Percentiles rank a stretch among this genome's conserved stretches.
These are phyloP conservation scores for Premnoplex brunnescens DNA, from an alignment of 2,797 vertebrate genomes.

Conservation along the genomic window DNA sequence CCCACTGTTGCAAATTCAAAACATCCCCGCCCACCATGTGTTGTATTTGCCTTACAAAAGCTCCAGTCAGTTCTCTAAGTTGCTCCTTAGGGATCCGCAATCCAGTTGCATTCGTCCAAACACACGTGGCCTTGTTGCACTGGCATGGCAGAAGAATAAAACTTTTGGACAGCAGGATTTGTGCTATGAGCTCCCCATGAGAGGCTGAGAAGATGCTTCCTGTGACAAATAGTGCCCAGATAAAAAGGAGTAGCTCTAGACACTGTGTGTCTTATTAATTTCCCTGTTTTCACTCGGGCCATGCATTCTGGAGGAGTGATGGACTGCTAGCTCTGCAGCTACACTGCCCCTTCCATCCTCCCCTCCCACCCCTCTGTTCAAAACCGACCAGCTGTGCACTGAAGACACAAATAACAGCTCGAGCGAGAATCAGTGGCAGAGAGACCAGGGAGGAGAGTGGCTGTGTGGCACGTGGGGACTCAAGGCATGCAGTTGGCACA, in stretches of 20 bases:
- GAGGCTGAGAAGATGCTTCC: not conserved
- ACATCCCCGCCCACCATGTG: not conserved
- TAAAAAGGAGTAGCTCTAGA: not conserved
- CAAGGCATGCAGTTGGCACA: not conserved
- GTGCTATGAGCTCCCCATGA: not conserved
- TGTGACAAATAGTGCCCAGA: not conserved
- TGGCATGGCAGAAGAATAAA: not conserved
- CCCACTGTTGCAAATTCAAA: not conserved
- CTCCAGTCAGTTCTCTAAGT: not conserved
- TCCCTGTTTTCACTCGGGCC: not conserved
- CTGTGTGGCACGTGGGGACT: not conserved
- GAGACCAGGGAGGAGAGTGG: not conserved
- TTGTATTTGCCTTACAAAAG: not conserved
- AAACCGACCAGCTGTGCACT: not conserved
- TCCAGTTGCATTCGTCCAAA: not conserved
- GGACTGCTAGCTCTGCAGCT: not conserved
- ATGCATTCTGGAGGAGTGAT: constrained; percentile 1
- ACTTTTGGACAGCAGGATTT: not conserved
- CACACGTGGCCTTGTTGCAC: accelerated
- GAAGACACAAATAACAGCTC: not conserved
- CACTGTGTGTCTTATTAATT: not conserved
- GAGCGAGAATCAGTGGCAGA: not conserved
- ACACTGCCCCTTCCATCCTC: constrained; percentile 30
- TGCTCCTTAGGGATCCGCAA: not conserved
- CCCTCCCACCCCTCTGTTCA: constrained; percentile 51